phyloP scores from a whole-genome alignment of 2,797 vertebrate genomes.

The Crax fasciolata region DNA sequence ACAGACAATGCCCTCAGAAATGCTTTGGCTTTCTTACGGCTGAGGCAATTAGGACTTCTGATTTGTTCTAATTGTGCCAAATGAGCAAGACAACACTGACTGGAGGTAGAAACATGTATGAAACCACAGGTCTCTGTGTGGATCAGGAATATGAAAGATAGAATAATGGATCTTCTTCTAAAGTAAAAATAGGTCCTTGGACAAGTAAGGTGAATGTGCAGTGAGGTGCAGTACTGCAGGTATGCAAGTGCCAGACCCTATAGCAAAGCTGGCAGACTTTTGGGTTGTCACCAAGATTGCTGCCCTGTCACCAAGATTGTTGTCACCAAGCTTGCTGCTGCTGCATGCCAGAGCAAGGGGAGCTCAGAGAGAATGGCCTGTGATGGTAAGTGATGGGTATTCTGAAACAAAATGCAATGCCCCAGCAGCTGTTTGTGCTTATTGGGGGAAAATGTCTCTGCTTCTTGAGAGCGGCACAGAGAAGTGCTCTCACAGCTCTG shows the following conservation, averaged over 20 bases:
- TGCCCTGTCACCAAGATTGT: neutral
- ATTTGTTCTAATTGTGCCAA: neutral
- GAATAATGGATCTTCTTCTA: neutral
- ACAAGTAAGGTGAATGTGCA: neutral
- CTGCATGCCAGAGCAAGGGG: neutral
- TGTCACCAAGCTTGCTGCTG: neutral
- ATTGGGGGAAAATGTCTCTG: neutral
- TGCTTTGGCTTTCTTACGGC: neutral
- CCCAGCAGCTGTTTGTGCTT: neutral
- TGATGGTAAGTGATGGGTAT: neutral
- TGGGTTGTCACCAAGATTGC: neutral
- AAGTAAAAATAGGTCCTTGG: neutral
- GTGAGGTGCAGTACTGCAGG: neutral
- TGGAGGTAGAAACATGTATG: neutral
- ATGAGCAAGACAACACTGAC: neutral
- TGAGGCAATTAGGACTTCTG: neutral
- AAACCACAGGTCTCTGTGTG: neutral
- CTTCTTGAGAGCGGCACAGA: neutral
- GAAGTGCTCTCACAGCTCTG: neutral
- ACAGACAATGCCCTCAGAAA: neutral
- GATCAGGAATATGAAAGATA: rapidly evolving
- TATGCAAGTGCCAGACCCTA: neutral
- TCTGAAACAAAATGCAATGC: neutral
- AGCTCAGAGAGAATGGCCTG: rapidly evolving
- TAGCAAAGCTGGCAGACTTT: neutral